Conservation (phyloP, 2,113 vertebrate genomes). For the Alosa alosa region DNA sequence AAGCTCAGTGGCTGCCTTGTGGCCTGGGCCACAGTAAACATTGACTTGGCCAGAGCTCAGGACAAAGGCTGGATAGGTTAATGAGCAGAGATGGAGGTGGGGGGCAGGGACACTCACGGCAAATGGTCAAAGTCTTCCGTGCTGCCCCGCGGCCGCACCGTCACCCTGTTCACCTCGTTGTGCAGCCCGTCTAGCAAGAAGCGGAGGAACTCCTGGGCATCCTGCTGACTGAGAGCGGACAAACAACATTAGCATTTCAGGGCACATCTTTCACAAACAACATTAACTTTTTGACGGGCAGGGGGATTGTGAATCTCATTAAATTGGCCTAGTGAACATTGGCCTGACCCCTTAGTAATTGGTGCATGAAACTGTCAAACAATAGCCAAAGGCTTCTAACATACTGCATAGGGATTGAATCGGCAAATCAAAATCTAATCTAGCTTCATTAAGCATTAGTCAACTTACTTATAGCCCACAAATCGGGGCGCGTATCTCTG, state of each 20-base stretch:
- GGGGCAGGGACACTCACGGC: constrained; percentile 72
- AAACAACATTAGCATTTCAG: constrained; percentile 17
- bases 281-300: not conserved
- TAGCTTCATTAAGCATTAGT: not conserved
- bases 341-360: not conserved
- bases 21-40: not conserved
- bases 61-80: not conserved
- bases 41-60: not conserved
- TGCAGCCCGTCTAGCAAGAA: constrained; percentile 95
- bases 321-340: not conserved
- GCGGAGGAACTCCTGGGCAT: constrained; percentile 94
- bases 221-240: constrained; percentile 82
- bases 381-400: no score
- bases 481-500: constrained; percentile 97
- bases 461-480: constrained; percentile 92
- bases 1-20: not conserved
- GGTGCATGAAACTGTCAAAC: not conserved
- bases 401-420: no score
- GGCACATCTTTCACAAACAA: constrained; percentile 23
- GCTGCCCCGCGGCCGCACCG: constrained; percentile 75
- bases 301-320: not conserved
- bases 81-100: not conserved
- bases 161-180: constrained; percentile 92
- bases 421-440: no score
- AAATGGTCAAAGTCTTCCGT: constrained; percentile 88